These are phyloP conservation scores for Lamellibrachia satsuma DNA, from an alignment of 2,888 invertebrate genomes.

Conservation along the genomic window DNA sequence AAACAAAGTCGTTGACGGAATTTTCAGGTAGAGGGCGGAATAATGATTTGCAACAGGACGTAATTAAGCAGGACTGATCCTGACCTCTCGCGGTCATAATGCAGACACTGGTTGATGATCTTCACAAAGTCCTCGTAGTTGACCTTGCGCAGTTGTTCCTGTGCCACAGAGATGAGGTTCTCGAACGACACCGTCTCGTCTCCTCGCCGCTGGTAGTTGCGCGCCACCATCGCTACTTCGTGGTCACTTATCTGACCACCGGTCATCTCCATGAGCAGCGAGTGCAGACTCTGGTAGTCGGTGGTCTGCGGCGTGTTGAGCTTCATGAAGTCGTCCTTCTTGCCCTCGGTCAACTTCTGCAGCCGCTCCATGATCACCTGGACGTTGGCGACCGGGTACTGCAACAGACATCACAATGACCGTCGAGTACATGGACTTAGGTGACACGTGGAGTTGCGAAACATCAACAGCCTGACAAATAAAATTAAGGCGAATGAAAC, in stretches of 20 bases:
- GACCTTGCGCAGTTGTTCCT: slow-evolving; percentile 60
- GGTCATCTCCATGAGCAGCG: slow-evolving; percentile 41
- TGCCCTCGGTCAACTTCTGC: slow-evolving; percentile 44
- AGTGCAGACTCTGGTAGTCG: slow-evolving; percentile 25
- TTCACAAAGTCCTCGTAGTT: slow-evolving; percentile 61
- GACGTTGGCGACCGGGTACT: background rate
- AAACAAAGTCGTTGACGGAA: background rate
- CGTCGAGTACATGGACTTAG: background rate
- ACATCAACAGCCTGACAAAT: no score
- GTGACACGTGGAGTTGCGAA: no score
- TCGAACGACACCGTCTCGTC: slow-evolving; percentile 47
- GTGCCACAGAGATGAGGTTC: slow-evolving; percentile 56
- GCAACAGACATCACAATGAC: slow-evolving; percentile 32
- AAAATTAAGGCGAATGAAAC: no score
- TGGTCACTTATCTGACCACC: slow-evolving; percentile 50
- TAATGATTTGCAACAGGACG: no score
- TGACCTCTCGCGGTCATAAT: slow-evolving; percentile 57
- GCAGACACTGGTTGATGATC: slow-evolving; percentile 53
- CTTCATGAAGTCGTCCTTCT: slow-evolving; percentile 43
- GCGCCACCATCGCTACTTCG: slow-evolving; percentile 59
- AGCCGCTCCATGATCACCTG: slow-evolving; percentile 49
- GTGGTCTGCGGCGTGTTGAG: background rate
- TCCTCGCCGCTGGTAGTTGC: slow-evolving; percentile 45
- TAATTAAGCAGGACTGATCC: slow-evolving; percentile 26
- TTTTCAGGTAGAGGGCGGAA: background rate